Conservation (phyloP, 2,888 invertebrate species). For the Hydriomena furcata region DNA sequence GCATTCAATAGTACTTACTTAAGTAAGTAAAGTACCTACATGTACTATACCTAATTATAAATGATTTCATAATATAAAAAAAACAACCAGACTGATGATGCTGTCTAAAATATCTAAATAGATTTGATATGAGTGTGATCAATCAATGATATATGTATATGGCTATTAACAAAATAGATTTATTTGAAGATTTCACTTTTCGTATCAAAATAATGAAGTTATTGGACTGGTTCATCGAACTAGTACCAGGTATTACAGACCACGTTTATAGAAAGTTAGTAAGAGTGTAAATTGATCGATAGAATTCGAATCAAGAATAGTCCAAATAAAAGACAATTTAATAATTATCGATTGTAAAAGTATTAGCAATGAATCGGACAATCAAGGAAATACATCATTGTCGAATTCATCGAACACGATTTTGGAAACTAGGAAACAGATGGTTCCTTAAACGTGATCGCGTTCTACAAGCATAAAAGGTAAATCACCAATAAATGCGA, state of each 20-base stretch:
- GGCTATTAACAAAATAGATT: not conserved
- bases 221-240: constrained; percentile 11
- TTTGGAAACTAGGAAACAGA: constrained; percentile 20
- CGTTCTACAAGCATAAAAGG: constrained; percentile 12
- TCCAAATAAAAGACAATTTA: not conserved
- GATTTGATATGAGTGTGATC: not conserved
- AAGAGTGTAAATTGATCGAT: constrained; percentile 22
- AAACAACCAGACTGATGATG: not conserved
- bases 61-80: not conserved
- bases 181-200: constrained; percentile 18
- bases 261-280: constrained; percentile 30
- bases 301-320: not conserved
- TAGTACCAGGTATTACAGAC: constrained; percentile 5
- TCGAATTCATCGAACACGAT: constrained; percentile 14
- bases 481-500: constrained; percentile 70
- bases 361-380: constrained; percentile 9
- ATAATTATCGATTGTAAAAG: constrained; percentile 1
- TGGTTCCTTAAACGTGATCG: constrained; percentile 23
- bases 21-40: too few relatives aligned
- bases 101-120: too few relatives aligned
- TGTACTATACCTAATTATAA: too few relatives aligned
- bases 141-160: not conserved
- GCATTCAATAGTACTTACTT: not conserved
- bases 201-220: not conserved
- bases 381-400: constrained; percentile 14